These are phyloP conservation scores for Erpetoichthys calabaricus DNA, from an alignment of 2,797 vertebrate genomes.

Conservation along the genomic window DNA sequence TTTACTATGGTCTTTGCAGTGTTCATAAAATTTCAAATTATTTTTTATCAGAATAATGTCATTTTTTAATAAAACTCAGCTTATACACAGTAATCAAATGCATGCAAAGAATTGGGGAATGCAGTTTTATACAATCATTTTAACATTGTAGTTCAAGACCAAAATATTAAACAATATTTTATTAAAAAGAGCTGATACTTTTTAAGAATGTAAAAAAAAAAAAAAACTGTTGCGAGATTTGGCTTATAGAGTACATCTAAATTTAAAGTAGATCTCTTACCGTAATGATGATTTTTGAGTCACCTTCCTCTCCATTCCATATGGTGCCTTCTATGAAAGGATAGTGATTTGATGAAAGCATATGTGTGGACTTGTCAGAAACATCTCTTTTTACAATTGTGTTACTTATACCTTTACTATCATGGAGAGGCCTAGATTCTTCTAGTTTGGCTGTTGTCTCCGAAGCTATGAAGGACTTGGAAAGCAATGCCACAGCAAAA, in stretches of 20 bases:
- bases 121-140: too few species aligned
- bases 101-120: too few species aligned
- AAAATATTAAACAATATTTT: too few species aligned
- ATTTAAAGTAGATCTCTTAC: constrained; percentile 29
- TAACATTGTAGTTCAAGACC: too few species aligned
- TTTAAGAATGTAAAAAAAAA: too few species aligned
- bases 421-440: constrained; percentile 38
- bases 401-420: constrained; percentile 37
- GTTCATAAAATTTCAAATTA: too few species aligned
- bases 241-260: background rate
- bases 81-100: too few species aligned
- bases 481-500: constrained; percentile 57
- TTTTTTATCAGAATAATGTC: too few species aligned
- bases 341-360: constrained; percentile 34
- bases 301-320: constrained; percentile 42
- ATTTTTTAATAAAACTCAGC: too few species aligned
- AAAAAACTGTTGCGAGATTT: too few species aligned
- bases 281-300: constrained; percentile 35
- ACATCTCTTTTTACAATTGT: constrained; percentile 36
- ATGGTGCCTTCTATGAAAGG: constrained; percentile 38
- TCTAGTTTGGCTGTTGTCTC: constrained; percentile 51
- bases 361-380: constrained; percentile 22
- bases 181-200: too few species aligned
- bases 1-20: too few species aligned
- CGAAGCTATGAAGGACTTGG: constrained; percentile 48